Evolutionary conservation across 2,113 vertebrate species (phyloP), one percentile per base, ranked within the genome.

Genomic region (Felis catus): DNA sequence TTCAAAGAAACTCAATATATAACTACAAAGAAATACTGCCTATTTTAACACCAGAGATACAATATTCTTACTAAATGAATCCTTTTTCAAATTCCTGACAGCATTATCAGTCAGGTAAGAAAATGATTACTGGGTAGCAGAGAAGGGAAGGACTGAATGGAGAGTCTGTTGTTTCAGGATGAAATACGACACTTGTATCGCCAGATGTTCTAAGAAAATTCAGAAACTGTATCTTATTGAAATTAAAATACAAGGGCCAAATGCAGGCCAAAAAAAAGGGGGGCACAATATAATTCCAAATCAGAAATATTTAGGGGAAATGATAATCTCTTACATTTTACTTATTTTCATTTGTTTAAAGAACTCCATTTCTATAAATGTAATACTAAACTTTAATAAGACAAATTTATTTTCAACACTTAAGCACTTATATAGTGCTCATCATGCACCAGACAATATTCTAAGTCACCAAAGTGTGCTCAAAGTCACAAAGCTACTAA

Each of bases 291-390:
- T 68, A 29, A 94, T 39, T 94, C 16, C 23, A 93, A 85, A 73
- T 84, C 18, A 97, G 74, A 94, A 13, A 83, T 19, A 78, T 33
- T 86, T 76, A 89, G 7, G 25, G 18, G 29, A 84, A n/a, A 88
- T 73, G 31, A 73, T 78, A 87, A 87, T 31, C n/a, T 89, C 66
- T 94, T n/a, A 85, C 2, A 84, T 93, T 93, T 97, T 89, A 94
- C 33, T 53, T 91, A 66, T 55, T 84, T 89, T 89, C 29, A 51
- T 61, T 58, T 95, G 71, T 80, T 80, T 51, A 79, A 89, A 90
- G 27, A 74, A 89, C 33, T 53, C 41, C 25, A 84, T 51, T 70
- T 93, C 36, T 61, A 93, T 53, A 87, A 65, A 88, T 36, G 33
- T 29, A 70, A 78, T 31, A 84, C 45, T 73, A 87, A 87, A 61